Conservation (phyloP, 2,113 vertebrate genomes). For the Hystrix cristata region DNA sequence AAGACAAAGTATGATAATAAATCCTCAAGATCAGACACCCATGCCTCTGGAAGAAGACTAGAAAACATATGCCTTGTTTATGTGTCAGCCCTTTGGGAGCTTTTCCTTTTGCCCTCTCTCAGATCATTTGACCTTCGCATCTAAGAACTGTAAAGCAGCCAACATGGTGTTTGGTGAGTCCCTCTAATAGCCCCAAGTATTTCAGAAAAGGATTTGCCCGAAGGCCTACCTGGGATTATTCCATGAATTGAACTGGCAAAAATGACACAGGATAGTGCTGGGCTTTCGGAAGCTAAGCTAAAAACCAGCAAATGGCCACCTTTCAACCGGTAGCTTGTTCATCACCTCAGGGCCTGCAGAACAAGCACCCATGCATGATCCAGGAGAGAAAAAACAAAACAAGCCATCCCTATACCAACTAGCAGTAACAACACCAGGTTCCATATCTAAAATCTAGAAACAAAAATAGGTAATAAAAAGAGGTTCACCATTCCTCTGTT, state of each 20-base stretch:
- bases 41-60: background rate
- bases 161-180: background rate
- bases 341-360: background rate
- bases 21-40: background rate
- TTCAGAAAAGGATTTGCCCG: background rate
- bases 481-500: background rate
- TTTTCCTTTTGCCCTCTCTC: background rate
- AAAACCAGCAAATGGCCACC: constrained; percentile 2
- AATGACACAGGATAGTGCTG: background rate
- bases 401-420: background rate
- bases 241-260: constrained; percentile 21
- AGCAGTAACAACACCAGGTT: background rate
- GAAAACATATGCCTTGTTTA: background rate
- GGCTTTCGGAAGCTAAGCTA: background rate
- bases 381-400: background rate
- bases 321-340: background rate
- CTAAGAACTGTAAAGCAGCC: background rate
- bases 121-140: constrained; percentile 29
- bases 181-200: background rate
- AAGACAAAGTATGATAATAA: background rate
- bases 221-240: background rate
- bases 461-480: background rate
- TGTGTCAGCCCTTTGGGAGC: background rate
- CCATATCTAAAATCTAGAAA: background rate
- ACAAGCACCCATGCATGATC: background rate